Evolutionary conservation across 2,797 vertebrate genomes (phyloP), one percentile per base, ranked within the genome.

Genomic region (Paramormyrops hopkinsi): DNA sequence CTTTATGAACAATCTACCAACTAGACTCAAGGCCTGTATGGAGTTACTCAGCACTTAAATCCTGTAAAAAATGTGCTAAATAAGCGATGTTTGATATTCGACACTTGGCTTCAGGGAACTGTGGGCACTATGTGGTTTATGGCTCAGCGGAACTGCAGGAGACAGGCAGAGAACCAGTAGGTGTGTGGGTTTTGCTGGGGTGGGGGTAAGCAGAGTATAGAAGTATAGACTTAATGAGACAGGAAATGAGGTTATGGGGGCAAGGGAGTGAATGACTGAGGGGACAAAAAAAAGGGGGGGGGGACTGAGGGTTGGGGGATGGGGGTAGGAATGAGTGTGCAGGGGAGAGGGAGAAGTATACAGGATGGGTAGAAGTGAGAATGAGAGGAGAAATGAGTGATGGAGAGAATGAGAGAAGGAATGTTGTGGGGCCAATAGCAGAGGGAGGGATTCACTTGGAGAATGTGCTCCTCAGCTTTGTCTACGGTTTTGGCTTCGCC

Each of bases 391-490:
- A 33, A 76, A 76, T 76, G 29, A 19, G 46, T 22, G 25, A 83
- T 56, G 22, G 9, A 76, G 65, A 50, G 25, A 86, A 50, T 53
- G 62, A 69, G 62, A 69, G 25, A 4, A 29, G 48, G 54, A 79
- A 79, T 11, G 41, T 19, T n/a, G 33, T 3, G 17, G 56, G 5
- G 69, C 17, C 25, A 56, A 2, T 14, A 50, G 54, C 65, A 79
- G 48, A 37, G 14, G 44, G 14, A 44, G 48, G 25, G 25, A 29
- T 94, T 96, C 96, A 99, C 99, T 90, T 96, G 96, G 91, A 99
- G 96, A 94, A 99, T 98, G 95, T 99, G 98, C 59, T 98, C 96
- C 92, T 96, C 96, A 0, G 98, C 97, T 93, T 97, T 97, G 19
- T 92, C 90, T 89, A 93, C 87, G 86, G 93, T 96, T 0, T 89